A percentile compares a stretch with the other conserved stretches of the same genome.
phyloP scores from a whole-genome alignment of 2,797 vertebrate genomes.

The Lophius americanus region DNA sequence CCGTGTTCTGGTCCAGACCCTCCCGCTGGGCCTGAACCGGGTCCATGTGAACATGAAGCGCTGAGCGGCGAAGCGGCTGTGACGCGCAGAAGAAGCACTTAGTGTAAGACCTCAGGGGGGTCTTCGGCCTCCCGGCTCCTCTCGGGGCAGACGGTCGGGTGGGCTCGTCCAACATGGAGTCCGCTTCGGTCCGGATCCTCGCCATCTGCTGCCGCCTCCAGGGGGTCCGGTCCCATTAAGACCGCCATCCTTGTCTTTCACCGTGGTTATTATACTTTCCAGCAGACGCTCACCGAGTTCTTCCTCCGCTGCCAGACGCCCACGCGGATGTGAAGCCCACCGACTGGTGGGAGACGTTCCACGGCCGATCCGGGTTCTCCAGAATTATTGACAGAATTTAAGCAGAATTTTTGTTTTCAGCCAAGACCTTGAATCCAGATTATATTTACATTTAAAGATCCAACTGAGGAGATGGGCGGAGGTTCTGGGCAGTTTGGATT shows the following conservation, averaged over 20 bases:
- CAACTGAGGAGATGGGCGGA: too few relatives aligned
- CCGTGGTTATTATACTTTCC: conserved; percentile 53
- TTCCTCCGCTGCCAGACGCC: conserved; percentile 19
- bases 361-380: too few relatives aligned
- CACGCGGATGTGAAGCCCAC: neutral
- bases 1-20: conserved; percentile 28
- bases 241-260: conserved; percentile 30
- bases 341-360: too few relatives aligned
- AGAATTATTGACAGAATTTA: too few relatives aligned
- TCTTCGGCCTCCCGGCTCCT: conserved; percentile 56
- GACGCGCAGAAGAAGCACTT: conserved; percentile 60
- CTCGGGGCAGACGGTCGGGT: conserved; percentile 31
- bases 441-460: too few relatives aligned
- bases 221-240: conserved; percentile 43
- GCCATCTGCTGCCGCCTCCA: conserved; percentile 46
- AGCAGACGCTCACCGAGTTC: conserved; percentile 27
- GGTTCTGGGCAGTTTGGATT: neutral
- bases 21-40: conserved; percentile 27
- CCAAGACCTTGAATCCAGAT: too few relatives aligned
- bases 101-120: conserved; percentile 55
- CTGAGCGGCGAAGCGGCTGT: conserved; percentile 41
- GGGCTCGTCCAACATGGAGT: conserved; percentile 50
- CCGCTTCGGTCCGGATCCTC: conserved; percentile 44
- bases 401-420: too few relatives aligned
- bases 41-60: conserved; percentile 55